Conservation (phyloP, 2,888 invertebrate genomes). For the Erebia ligea region DNA sequence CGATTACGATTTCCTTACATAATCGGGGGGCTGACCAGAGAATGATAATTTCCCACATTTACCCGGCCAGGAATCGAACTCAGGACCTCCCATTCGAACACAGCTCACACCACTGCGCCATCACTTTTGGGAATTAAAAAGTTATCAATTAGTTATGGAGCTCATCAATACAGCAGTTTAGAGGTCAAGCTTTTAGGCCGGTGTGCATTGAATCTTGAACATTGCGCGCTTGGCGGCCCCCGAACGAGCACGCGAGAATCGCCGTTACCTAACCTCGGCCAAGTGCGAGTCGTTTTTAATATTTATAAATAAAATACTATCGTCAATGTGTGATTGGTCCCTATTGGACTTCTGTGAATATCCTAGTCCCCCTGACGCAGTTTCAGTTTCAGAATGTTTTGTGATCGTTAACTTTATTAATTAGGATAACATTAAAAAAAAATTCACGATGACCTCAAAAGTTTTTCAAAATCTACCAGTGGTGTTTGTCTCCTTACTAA, state of each 20-base stretch:
- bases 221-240: slow-evolving; percentile 68
- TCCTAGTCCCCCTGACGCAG: slow-evolving; percentile 31
- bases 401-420: slow-evolving; percentile 35
- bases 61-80: no score
- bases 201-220: slow-evolving; percentile 50
- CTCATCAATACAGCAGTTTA: slow-evolving; percentile 47
- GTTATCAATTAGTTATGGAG: neutral
- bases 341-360: slow-evolving; percentile 46
- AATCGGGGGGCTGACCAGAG: no score
- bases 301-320: slow-evolving; percentile 23
- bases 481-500: slow-evolving; percentile 57
- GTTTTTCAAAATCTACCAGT: slow-evolving; percentile 54
- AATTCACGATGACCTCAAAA: slow-evolving; percentile 59
- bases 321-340: slow-evolving; percentile 63
- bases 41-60: no score
- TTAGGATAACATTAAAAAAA: neutral
- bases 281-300: slow-evolving; percentile 28
- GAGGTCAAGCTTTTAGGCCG: slow-evolving; percentile 54
- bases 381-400: slow-evolving; percentile 52
- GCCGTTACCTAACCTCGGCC: slow-evolving; percentile 52
- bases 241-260: slow-evolving; percentile 67
- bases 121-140: neutral
- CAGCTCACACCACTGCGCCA: no score
- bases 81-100: no score
- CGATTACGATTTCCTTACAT: no score